These are phyloP conservation scores for Hirtodrosophila duncani DNA, from an alignment of 2,888 invertebrate genomes.

Conservation along the genomic window DNA sequence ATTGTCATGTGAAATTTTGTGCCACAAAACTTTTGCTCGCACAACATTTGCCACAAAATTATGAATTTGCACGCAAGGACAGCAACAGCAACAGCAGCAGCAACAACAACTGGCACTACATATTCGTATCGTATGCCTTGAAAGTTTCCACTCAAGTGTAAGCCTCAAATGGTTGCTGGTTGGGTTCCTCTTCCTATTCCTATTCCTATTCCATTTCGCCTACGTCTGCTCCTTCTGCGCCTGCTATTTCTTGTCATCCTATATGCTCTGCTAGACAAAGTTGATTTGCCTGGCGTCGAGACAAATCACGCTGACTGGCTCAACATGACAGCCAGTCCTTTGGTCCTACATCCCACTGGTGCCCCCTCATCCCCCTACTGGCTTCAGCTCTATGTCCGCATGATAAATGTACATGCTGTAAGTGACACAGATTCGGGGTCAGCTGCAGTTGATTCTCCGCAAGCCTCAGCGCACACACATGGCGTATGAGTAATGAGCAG, in stretches of 20 bases:
- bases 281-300: slow-evolving; percentile 41
- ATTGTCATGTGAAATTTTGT: slow-evolving; percentile 27
- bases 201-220: too few relatives aligned
- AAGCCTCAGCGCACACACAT: slow-evolving; percentile 30
- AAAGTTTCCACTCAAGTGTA: too few relatives aligned
- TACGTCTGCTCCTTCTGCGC: too few relatives aligned
- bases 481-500: slow-evolving; percentile 54
- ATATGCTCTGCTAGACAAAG: slow-evolving; percentile 10
- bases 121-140: too few relatives aligned
- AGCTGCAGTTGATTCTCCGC: slow-evolving; percentile 47
- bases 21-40: slow-evolving; percentile 33
- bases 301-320: slow-evolving; percentile 62
- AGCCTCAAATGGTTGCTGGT: too few relatives aligned
- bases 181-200: too few relatives aligned
- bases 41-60: slow-evolving; percentile 47
- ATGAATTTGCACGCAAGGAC: slow-evolving; percentile 52
- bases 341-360: too few relatives aligned
- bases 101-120: too few relatives aligned
- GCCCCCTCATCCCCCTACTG: too few relatives aligned
- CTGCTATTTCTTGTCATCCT: not conserved
- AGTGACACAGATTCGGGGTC: slow-evolving; percentile 50
- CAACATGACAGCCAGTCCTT: slow-evolving; percentile 55
- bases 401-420: slow-evolving; percentile 57
- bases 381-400: too few relatives aligned
- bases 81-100: too few relatives aligned